phyloP scores from a whole-genome alignment of 2,888 invertebrate genomes.

The Plagodis dolabraria region DNA sequence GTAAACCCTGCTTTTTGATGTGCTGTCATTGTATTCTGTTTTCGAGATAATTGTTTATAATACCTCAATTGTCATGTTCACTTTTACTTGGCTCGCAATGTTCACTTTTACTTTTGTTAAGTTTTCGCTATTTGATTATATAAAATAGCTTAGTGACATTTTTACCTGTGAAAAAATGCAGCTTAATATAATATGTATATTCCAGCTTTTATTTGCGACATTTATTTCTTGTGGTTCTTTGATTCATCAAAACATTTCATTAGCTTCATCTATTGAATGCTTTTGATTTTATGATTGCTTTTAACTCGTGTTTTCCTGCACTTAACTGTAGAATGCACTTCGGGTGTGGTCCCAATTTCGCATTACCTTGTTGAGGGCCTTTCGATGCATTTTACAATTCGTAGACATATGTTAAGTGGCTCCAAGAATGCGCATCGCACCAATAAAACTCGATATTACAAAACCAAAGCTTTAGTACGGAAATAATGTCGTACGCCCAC shows the following conservation, averaged over 20 bases:
- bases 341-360: slow-evolving; percentile 71
- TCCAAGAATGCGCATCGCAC: slow-evolving; percentile 54
- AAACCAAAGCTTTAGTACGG: slow-evolving; percentile 60
- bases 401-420: slow-evolving; percentile 72
- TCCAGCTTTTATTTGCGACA: too few relatives aligned
- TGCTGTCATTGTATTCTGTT: slow-evolving; percentile 46
- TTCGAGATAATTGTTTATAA: slow-evolving; percentile 59
- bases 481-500: slow-evolving; percentile 67
- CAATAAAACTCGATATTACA: slow-evolving; percentile 63
- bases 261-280: background rate
- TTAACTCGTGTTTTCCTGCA: slow-evolving; percentile 25
- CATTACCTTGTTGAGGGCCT: slow-evolving; percentile 58
- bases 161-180: background rate
- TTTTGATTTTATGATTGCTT: slow-evolving; percentile 19
- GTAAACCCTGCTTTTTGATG: slow-evolving; percentile 59
- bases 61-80: slow-evolving; percentile 49
- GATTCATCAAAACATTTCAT: background rate
- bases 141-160: slow-evolving; percentile 2
- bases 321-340: slow-evolving; percentile 19
- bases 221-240: too few relatives aligned
- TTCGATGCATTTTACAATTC: slow-evolving; percentile 64
- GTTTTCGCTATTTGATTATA: slow-evolving; percentile 25
- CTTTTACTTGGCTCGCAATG: slow-evolving; percentile 47
- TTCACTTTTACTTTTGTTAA: slow-evolving; percentile 46
- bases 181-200: too few relatives aligned